Conservation (phyloP, 2,797 vertebrate genomes). For the Myotis findleyi region DNA sequence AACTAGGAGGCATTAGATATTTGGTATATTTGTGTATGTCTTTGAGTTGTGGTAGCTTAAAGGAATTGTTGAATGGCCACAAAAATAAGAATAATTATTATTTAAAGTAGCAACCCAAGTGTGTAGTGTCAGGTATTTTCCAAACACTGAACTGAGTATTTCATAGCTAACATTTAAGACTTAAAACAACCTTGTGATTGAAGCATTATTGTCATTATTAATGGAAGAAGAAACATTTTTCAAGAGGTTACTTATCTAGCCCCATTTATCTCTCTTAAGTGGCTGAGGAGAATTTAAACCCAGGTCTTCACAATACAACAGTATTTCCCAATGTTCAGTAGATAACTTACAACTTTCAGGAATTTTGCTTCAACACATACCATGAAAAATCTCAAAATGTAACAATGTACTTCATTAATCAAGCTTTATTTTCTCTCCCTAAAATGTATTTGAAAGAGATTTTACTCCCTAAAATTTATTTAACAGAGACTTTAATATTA, state of each 20-base stretch:
- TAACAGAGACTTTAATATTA: neutral
- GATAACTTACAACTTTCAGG: neutral
- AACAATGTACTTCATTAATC: neutral
- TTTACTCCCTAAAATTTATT: neutral
- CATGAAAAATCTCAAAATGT: neutral
- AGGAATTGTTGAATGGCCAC: neutral
- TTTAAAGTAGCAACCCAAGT: neutral
- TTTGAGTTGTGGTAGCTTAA: neutral
- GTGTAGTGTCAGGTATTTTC: neutral
- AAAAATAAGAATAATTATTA: conserved; percentile 33
- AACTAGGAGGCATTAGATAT: neutral
- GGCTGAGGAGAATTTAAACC: neutral
- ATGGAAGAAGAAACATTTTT: neutral
- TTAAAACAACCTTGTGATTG: neutral
- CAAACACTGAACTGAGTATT: neutral
- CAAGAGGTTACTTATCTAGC: neutral
- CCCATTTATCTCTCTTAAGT: neutral
- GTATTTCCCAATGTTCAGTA: neutral
- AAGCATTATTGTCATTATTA: neutral
- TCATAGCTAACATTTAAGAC: neutral
- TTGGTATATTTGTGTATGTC: neutral
- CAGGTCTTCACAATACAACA: neutral
- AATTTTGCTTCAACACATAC: neutral
- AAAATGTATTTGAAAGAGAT: neutral
- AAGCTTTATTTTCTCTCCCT: neutral